phyloP scores from a whole-genome alignment of 2,113 vertebrate genomes.

The Clarias magur region DNA sequence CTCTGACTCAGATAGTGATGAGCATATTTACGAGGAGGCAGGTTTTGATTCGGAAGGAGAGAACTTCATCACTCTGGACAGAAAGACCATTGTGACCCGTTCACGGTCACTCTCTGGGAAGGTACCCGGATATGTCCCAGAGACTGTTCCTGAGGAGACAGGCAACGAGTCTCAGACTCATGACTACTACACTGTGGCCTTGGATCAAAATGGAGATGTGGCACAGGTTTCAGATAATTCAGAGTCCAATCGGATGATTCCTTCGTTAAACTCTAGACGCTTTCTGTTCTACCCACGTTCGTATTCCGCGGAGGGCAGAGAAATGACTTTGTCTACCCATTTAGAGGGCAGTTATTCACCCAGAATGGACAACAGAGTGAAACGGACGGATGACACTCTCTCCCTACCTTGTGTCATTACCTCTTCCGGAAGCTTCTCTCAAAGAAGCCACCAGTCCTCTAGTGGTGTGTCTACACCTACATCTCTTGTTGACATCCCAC shows the following conservation, averaged over 20 bases:
- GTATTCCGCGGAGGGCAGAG: conserved; percentile 85
- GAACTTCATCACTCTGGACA: conserved; percentile 77
- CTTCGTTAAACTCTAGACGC: conserved; percentile 78
- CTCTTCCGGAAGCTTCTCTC: conserved; percentile 88
- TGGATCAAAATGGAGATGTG: conserved; percentile 67
- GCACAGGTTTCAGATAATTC: conserved; percentile 65
- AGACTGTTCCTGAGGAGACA: conserved; percentile 92
- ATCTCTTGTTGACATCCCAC: conserved; percentile 90
- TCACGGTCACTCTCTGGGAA: conserved; percentile 90
- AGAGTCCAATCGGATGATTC: conserved; percentile 70
- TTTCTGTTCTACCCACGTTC: conserved; percentile 86
- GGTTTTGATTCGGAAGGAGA: conserved; percentile 77
- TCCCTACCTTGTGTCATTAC: conserved; percentile 80
- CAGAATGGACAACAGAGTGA: conserved; percentile 73
- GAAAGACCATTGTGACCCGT: conserved; percentile 80
- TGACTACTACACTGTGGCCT: conserved; percentile 71
- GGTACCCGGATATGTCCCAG: conserved; percentile 88
- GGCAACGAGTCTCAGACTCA: conserved; percentile 77
- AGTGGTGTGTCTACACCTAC: conserved; percentile 86
- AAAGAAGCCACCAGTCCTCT: conserved; percentile 76
- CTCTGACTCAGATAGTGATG: conserved; percentile 74
- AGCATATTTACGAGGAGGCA: conserved; percentile 78
- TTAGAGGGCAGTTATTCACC: conserved; percentile 69
- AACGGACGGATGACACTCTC: conserved; percentile 81
- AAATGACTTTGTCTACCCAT: conserved; percentile 72